Conservation (phyloP, 2,888 invertebrate genomes). For the Cheilosia urbana region DNA sequence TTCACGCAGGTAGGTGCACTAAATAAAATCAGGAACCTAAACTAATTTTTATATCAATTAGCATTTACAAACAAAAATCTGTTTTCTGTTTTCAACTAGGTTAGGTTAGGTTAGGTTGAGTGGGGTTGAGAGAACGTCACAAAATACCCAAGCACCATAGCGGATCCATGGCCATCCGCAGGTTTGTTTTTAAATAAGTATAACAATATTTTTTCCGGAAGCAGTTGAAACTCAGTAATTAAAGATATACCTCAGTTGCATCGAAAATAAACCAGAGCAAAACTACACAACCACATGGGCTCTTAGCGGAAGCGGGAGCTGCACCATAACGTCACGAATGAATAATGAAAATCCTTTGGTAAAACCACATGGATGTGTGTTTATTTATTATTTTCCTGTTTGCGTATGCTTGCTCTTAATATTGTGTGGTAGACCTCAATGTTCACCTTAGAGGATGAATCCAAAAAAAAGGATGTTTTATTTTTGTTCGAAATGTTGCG, state of each 20-base stretch:
- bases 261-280: conserved; percentile 3
- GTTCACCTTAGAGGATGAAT: neutral
- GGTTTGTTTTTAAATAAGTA: neutral
- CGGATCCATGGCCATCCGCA: no score
- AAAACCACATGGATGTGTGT: conserved; percentile 53
- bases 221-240: conserved; percentile 20
- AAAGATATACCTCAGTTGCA: conserved; percentile 37
- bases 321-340: conserved; percentile 56
- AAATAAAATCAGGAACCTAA: neutral
- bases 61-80: neutral
- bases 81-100: neutral
- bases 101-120: neutral
- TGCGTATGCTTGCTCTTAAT: conserved; percentile 62
- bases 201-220: neutral
- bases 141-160: no score
- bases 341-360: conserved; percentile 57
- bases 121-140: no score
- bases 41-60: conserved; percentile 30
- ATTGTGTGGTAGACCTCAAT: conserved; percentile 27
- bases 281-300: neutral
- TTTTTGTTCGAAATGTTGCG: neutral
- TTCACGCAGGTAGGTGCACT: neutral
- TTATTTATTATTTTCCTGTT: conserved; percentile 69
- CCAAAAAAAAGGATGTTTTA: neutral
- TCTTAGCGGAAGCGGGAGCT: conserved; percentile 33